Conservation (phyloP, 2,797 vertebrate species). For the Poecilia wingei region DNA sequence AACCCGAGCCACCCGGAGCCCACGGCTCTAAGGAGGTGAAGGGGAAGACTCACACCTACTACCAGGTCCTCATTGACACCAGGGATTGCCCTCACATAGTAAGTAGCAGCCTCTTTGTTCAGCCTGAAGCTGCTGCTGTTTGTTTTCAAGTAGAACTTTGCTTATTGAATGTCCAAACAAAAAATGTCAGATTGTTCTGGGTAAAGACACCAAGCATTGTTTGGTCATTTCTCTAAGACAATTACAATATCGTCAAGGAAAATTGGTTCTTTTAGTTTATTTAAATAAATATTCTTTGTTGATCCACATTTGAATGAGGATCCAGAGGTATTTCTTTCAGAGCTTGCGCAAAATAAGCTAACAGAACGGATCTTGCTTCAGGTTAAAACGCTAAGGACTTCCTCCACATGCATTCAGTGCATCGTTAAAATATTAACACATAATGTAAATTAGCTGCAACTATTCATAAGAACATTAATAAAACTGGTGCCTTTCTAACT, state of each 20-base stretch:
- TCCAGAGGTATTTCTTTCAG: no score
- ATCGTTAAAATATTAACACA: background rate
- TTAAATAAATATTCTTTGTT: no score
- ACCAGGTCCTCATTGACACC: constrained; percentile 96
- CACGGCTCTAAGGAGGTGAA: constrained; percentile 97
- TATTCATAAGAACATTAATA: background rate
- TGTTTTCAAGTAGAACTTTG: background rate
- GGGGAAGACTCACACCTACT: constrained; percentile 97
- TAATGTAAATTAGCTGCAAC: background rate
- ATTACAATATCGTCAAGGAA: no score
- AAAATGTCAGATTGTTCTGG: background rate
- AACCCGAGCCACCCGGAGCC: constrained; percentile 82
- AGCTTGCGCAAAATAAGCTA: no score
- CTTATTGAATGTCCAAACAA: background rate
- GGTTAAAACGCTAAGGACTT: background rate
- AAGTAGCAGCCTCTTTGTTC: constrained; percentile 60
- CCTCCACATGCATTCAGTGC: background rate
- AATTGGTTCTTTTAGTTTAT: no score
- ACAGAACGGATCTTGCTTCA: no score
- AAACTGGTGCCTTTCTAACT: background rate
- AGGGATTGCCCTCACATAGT: constrained; percentile 98
- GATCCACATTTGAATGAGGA: no score
- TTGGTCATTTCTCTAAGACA: background rate
- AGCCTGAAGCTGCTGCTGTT: background rate
- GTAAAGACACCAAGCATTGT: background rate